Conservation (phyloP, 2,888 invertebrate genomes). For the Choreutis nemorana region DNA sequence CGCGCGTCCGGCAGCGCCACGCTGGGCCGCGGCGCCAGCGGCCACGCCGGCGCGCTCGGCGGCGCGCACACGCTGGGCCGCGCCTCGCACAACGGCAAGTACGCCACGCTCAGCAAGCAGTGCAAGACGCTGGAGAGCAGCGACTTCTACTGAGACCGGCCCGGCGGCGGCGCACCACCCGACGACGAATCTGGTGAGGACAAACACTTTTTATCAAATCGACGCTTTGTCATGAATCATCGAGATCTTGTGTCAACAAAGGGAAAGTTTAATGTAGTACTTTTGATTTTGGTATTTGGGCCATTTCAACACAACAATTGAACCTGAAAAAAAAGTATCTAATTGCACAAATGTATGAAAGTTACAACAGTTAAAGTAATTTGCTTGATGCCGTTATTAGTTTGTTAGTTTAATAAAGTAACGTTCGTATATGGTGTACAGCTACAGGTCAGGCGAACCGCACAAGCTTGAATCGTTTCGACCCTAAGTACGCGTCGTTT, state of each 20-base stretch:
- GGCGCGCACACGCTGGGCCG: constrained; percentile 73
- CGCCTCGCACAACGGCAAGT: constrained; percentile 83
- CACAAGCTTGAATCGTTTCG: constrained; percentile 66
- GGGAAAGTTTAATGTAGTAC: too few species aligned
- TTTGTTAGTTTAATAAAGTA: too few species aligned
- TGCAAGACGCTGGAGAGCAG: constrained; percentile 94
- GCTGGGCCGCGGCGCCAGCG: constrained; percentile 51
- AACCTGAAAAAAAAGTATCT: too few species aligned
- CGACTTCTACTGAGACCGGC: constrained; percentile 93
- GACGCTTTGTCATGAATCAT: too few species aligned
- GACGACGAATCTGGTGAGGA: constrained; percentile 18
- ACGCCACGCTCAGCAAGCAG: constrained; percentile 95
- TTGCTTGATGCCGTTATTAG: too few species aligned
- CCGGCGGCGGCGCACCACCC: constrained; percentile 63
- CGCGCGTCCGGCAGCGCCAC: constrained; percentile 51
- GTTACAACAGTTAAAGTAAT: too few species aligned
- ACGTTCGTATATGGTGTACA: too few species aligned
- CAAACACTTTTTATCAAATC: too few species aligned
- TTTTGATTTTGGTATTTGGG: too few species aligned
- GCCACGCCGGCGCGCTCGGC: constrained; percentile 50
- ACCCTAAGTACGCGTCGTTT: constrained; percentile 67
- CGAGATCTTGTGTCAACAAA: too few species aligned
- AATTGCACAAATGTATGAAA: too few species aligned
- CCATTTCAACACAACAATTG: too few species aligned
- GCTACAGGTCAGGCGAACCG: constrained; percentile 37